A percentile compares a stretch with the other conserved stretches of the same genome.
Evolutionary conservation across 2,888 invertebrate species (phyloP).

Genomic region (Sphaeridia pumilis): DNA sequence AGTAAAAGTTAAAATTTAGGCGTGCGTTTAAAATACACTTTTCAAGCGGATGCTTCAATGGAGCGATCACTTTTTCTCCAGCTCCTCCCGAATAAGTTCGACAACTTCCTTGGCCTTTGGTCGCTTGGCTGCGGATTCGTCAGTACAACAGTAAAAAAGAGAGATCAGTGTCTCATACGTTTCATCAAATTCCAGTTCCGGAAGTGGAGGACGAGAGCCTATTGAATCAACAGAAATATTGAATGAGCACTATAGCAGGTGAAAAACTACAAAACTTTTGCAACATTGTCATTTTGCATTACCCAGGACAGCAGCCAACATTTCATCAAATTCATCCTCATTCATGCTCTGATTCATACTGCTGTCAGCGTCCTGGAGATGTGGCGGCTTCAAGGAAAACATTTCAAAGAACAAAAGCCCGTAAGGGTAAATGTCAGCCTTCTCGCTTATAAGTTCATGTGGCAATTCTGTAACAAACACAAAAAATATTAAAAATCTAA

Average conservation of each 20-base stretch:
- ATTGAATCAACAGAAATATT: conserved; percentile 2
- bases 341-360: conserved; percentile 15
- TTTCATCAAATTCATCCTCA: conserved; percentile 24
- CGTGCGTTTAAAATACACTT: no score
- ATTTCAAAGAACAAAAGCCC: conserved; percentile 73
- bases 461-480: no score
- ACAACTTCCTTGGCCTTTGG: conserved; percentile 50
- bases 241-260: no score
- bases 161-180: conserved; percentile 54
- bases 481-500: no score
- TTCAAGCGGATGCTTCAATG: no score
- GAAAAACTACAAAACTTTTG: no score
- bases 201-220: conserved; percentile 61
- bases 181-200: conserved; percentile 47
- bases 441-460: conserved; percentile 49
- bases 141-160: conserved; percentile 60
- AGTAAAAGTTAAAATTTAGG: no score
- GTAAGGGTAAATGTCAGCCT: conserved; percentile 68
- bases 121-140: conserved; percentile 47
- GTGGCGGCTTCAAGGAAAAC: conserved; percentile 57
- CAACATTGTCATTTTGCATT: background rate
- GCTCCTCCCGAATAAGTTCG: background rate
- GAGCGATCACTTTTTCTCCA: no score
- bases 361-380: conserved; percentile 12
- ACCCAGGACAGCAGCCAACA: conserved; percentile 22